Percentiles rank a stretch among this genome's conserved stretches.
Evolutionary conservation across 2,888 invertebrate species (phyloP).

Genomic region (Trachelus iudaicus): DNA sequence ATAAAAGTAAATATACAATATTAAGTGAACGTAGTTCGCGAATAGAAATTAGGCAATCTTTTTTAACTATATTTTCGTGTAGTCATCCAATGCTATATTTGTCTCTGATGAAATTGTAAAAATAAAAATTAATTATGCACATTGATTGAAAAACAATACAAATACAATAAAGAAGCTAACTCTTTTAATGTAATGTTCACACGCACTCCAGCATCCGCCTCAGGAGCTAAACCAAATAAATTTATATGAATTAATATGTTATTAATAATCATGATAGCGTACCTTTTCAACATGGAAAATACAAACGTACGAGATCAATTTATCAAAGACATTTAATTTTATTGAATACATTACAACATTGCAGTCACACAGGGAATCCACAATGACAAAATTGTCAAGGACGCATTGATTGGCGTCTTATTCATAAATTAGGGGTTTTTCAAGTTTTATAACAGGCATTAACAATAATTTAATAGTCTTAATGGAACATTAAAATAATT

Average conservation of each 20-base stretch:
- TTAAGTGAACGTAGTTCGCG: background rate
- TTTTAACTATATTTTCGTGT: background rate
- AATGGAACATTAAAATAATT: constrained; percentile 50
- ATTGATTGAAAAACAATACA: background rate
- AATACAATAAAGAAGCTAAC: background rate
- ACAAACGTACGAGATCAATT: background rate
- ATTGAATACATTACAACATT: constrained; percentile 54
- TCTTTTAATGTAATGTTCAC: background rate
- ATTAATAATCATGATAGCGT: background rate
- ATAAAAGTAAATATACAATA: background rate
- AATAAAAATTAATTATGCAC: background rate
- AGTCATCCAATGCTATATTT: background rate
- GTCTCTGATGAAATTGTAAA: background rate
- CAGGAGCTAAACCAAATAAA: too few relatives aligned
- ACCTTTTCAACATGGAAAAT: background rate
- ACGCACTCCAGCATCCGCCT: background rate
- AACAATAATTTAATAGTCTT: constrained; percentile 55
- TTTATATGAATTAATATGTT: background rate
- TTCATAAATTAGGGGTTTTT: constrained; percentile 24
- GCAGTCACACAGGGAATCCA: constrained; percentile 42
- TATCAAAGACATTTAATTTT: constrained; percentile 55
- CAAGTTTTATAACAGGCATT: constrained; percentile 37
- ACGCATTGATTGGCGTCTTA: constrained; percentile 42
- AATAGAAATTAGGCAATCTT: background rate
- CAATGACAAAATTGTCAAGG: constrained; percentile 40